phyloP scores from a whole-genome alignment of 2,113 vertebrate species.

The Zosterops borbonicus region DNA sequence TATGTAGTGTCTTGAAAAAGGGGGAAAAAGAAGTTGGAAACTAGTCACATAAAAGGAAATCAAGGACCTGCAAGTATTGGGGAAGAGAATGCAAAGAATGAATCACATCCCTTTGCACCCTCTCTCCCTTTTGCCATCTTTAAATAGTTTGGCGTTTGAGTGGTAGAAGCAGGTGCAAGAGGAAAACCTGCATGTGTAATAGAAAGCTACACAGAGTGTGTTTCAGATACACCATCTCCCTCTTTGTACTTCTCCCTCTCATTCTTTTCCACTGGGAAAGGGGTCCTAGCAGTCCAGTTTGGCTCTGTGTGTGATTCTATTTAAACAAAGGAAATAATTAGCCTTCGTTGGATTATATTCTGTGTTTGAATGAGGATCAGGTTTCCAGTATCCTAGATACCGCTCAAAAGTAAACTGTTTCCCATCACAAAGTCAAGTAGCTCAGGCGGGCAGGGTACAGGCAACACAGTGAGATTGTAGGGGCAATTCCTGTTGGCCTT shows the following conservation, averaged over 20 bases:
- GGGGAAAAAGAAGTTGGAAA: neutral
- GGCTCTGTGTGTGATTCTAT: neutral
- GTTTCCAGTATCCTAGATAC: neutral
- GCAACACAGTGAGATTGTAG: neutral
- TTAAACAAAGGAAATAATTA: neutral
- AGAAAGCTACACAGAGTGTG: neutral
- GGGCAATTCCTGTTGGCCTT: neutral
- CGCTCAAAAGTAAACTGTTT: neutral
- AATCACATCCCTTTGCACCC: neutral
- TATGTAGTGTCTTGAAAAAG: neutral
- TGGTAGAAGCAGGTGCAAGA: slow-evolving; percentile 14
- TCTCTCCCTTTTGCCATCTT: neutral
- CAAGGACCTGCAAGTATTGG: neutral
- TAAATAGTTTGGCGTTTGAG: slow-evolving; percentile 26
- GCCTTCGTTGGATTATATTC: neutral
- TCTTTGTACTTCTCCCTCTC: neutral
- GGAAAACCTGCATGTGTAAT: neutral
- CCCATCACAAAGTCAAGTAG: neutral
- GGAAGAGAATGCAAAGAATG: neutral
- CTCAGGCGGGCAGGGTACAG: accelerated
- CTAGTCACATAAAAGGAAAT: neutral
- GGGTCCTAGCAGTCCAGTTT: neutral
- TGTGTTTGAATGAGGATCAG: neutral
- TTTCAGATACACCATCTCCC: neutral
- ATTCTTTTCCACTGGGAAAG: neutral